These are phyloP conservation scores for Pachyramphus minor DNA, from an alignment of 2,113 vertebrate species.

Conservation along the genomic window DNA sequence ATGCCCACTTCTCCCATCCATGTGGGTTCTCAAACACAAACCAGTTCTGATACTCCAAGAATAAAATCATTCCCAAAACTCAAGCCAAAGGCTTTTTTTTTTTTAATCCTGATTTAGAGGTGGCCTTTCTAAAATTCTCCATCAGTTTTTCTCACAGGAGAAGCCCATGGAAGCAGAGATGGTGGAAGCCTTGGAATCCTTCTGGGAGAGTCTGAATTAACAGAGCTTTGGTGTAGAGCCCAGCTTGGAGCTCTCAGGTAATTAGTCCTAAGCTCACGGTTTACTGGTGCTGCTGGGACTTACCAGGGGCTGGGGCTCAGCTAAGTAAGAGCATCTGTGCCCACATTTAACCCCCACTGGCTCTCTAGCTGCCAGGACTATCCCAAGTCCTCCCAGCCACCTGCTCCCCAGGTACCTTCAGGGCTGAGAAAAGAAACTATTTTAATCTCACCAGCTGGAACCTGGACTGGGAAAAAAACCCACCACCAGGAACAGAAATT, in stretches of 20 bases:
- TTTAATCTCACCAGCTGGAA: background rate
- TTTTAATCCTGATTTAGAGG: no score
- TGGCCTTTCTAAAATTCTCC: background rate
- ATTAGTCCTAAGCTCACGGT: background rate
- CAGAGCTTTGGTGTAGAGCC: background rate
- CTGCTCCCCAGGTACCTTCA: background rate
- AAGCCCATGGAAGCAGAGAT: accelerated
- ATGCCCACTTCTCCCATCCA: background rate
- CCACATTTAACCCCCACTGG: background rate
- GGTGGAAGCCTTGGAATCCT: background rate
- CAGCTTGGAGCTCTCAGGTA: background rate
- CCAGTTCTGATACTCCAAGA: background rate
- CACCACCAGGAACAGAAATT: background rate
- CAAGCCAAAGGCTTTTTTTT: background rate
- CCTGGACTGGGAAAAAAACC: background rate
- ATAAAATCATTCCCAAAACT: background rate
- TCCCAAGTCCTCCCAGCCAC: background rate
- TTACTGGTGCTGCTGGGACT: background rate
- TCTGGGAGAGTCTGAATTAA: background rate
- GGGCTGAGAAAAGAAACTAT: background rate
- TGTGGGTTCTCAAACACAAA: background rate
- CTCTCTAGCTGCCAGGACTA: background rate
- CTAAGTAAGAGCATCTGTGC: background rate
- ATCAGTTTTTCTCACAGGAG: background rate
- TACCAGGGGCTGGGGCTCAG: background rate